A percentile compares a stretch with the other conserved stretches of the same genome.
These are phyloP conservation scores for Hemaris fuciformis DNA, from an alignment of 2,888 invertebrate species.

Conservation along the genomic window DNA sequence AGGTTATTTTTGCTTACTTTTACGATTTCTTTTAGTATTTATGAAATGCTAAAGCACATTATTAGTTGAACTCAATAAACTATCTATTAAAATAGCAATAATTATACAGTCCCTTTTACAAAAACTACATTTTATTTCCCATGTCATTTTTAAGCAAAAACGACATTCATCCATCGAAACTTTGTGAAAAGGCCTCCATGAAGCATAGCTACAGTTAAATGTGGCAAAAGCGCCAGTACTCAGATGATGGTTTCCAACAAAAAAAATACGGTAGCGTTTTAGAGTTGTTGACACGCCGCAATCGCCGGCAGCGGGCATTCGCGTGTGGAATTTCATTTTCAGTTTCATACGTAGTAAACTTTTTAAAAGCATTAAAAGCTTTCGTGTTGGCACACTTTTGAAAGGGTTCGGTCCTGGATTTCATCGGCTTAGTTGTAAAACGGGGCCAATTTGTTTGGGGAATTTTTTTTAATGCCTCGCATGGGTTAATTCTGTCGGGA, in stretches of 20 bases:
- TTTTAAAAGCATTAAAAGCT: conserved; percentile 9
- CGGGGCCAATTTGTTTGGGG: background rate
- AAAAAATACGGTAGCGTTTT: background rate
- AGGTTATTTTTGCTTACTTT: too few species aligned
- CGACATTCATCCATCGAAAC: background rate
- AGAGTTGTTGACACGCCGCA: background rate
- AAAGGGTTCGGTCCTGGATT: background rate
- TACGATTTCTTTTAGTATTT: too few species aligned
- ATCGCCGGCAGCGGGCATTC: background rate
- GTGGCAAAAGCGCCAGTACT: background rate
- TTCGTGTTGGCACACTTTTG: conserved; percentile 3
- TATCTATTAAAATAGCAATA: too few species aligned
- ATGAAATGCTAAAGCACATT: too few species aligned
- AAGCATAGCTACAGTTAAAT: background rate
- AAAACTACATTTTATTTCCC: too few species aligned
- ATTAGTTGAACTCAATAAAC: too few species aligned
- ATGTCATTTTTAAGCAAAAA: too few species aligned
- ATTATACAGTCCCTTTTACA: too few species aligned
- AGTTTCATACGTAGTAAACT: background rate
- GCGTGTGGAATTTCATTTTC: background rate
- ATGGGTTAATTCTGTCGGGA: background rate
- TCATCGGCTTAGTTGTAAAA: background rate
- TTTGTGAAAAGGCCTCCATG: background rate
- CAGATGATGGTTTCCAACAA: background rate
- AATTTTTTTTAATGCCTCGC: background rate